Conservation (phyloP, 1,140 invertebrate species). For the Yoshiicerus persimilis region DNA sequence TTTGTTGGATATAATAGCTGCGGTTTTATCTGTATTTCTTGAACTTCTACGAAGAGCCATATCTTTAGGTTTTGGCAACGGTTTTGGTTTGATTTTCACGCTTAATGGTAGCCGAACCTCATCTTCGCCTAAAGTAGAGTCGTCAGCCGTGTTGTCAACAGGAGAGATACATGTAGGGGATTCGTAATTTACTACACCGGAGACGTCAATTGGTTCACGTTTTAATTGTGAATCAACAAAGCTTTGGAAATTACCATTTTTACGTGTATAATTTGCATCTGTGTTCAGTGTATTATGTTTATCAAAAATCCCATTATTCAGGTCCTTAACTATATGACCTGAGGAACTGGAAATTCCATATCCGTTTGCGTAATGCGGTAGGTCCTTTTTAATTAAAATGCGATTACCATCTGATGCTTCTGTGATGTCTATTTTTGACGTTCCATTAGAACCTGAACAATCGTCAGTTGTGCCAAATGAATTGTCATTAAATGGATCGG, state of each 20-base stretch:
- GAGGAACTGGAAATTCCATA: background rate
- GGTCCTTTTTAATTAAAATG: background rate
- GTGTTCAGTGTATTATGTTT: background rate
- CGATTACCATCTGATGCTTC: background rate
- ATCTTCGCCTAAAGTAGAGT: background rate
- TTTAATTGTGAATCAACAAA: background rate
- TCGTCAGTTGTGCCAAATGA: too few species aligned
- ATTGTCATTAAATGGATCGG: too few species aligned
- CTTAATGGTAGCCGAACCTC: background rate
- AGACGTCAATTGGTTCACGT: background rate
- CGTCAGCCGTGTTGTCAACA: background rate
- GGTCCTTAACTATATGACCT: background rate
- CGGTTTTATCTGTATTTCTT: conserved; percentile 26
- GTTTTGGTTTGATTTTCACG: conserved; percentile 27
- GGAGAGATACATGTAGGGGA: background rate
- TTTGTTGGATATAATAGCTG: background rate
- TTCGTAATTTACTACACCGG: background rate
- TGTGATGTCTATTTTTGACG: background rate
- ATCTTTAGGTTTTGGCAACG: conserved; percentile 36
- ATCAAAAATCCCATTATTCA: background rate
- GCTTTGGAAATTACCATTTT: background rate
- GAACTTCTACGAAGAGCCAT: conserved; percentile 21
- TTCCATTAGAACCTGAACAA: too few species aligned
- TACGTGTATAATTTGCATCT: background rate
- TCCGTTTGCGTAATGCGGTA: background rate